Conservation (phyloP, 2,113 vertebrate species). For the Eubucco bourcierii region DNA sequence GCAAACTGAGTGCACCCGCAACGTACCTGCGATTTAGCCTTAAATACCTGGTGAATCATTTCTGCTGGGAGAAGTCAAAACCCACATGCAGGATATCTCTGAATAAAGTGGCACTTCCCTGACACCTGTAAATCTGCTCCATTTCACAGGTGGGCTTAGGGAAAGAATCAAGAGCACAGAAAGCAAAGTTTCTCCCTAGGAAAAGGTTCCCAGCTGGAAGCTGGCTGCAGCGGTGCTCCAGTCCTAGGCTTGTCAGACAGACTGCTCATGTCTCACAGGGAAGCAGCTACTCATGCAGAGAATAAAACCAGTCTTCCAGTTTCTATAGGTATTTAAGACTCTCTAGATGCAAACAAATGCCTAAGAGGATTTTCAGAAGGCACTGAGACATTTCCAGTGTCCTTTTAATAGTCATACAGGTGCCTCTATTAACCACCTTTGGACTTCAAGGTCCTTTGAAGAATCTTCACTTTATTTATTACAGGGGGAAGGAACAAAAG, state of each 20-base stretch:
- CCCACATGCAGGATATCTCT: background rate
- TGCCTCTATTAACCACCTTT: background rate
- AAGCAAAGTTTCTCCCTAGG: conserved; percentile 10
- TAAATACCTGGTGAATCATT: background rate
- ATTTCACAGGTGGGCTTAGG: background rate
- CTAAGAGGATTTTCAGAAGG: background rate
- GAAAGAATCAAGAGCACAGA: background rate
- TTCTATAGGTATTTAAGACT: background rate
- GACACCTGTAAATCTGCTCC: background rate
- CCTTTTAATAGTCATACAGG: background rate
- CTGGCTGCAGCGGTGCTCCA: background rate
- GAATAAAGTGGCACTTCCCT: background rate
- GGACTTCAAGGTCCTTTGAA: background rate
- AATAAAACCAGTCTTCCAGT: background rate
- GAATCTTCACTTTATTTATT: background rate
- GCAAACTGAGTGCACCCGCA: background rate
- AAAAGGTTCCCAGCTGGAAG: conserved; percentile 6
- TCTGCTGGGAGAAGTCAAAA: background rate
- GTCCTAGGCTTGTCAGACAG: background rate
- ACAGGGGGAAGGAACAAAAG: background rate
- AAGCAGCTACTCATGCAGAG: background rate
- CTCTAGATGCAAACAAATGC: background rate
- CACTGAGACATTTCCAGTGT: background rate
- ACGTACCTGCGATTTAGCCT: background rate
- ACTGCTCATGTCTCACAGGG: background rate